Conservation (phyloP, 2,113 vertebrate species). For the Aramus guarauna region DNA sequence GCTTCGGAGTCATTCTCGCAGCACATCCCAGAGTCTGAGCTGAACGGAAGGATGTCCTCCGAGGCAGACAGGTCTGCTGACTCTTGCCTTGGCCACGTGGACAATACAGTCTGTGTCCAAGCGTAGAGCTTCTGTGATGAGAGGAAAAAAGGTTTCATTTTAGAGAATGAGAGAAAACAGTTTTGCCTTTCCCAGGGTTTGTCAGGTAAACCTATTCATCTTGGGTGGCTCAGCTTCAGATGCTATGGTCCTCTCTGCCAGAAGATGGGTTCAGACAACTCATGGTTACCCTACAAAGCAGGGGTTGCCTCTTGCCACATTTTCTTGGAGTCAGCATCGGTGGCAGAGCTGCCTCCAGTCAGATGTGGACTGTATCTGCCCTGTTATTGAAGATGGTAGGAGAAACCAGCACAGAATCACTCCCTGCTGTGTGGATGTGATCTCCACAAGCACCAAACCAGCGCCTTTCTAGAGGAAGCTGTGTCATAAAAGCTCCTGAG, state of each 20-base stretch:
- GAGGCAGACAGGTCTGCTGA: not conserved
- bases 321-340: not conserved
- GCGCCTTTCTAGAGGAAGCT: not conserved
- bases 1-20: slow-evolving; percentile 67
- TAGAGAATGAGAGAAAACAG: not conserved
- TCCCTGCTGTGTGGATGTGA: not conserved
- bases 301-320: not conserved
- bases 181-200: not conserved
- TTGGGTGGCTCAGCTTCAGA: not conserved
- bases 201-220: not conserved
- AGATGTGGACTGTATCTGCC: not conserved
- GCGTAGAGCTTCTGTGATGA: slow-evolving; percentile 55
- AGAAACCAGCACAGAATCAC: not conserved
- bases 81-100: slow-evolving; percentile 26
- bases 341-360: not conserved
- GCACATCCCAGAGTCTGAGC: slow-evolving; percentile 68
- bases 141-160: not conserved
- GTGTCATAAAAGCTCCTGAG: not conserved
- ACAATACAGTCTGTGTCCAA: slow-evolving; percentile 52
- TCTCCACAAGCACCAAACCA: not conserved
- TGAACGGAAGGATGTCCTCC: slow-evolving; percentile 40
- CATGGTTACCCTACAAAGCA: not conserved
- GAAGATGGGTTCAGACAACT: not conserved
- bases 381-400: not conserved
- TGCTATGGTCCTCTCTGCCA: not conserved